Evolutionary conservation across 2,888 invertebrate species (phyloP).

Genomic region (Acronicta aceris): DNA sequence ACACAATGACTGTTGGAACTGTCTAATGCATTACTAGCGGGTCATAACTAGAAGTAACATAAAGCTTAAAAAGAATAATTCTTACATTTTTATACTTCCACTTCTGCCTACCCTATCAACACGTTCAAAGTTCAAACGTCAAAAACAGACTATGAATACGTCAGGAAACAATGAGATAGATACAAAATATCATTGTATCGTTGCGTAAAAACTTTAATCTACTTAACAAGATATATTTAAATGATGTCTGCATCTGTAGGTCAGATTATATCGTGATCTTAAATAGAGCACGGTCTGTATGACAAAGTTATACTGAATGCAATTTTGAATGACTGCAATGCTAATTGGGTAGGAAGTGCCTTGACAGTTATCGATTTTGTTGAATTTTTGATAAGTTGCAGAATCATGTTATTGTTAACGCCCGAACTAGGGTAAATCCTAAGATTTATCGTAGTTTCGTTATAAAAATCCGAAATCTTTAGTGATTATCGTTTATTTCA

Average conservation of each 20-base stretch:
- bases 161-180: constrained; percentile 53
- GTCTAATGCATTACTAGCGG: no score
- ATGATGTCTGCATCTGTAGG: constrained; percentile 62
- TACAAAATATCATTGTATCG: constrained; percentile 55
- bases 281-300: constrained; percentile 67
- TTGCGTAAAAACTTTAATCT: constrained; percentile 74
- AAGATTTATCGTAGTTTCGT: no score
- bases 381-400: no score
- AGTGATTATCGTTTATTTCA: no score
- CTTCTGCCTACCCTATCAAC: no score
- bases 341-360: constrained; percentile 22
- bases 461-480: no score
- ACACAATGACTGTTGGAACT: no score
- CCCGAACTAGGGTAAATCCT: no score
- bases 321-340: constrained; percentile 39
- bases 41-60: no score
- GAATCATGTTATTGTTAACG: neutral
- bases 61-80: no score
- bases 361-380: neutral
- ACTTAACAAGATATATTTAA: constrained; percentile 72
- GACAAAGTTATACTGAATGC: constrained; percentile 59
- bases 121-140: neutral
- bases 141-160: constrained; percentile 58
- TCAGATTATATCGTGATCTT: constrained; percentile 69
- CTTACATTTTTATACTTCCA: no score